Conservation (phyloP, 2,797 vertebrate genomes). For the Petrocephalus sullivani region DNA sequence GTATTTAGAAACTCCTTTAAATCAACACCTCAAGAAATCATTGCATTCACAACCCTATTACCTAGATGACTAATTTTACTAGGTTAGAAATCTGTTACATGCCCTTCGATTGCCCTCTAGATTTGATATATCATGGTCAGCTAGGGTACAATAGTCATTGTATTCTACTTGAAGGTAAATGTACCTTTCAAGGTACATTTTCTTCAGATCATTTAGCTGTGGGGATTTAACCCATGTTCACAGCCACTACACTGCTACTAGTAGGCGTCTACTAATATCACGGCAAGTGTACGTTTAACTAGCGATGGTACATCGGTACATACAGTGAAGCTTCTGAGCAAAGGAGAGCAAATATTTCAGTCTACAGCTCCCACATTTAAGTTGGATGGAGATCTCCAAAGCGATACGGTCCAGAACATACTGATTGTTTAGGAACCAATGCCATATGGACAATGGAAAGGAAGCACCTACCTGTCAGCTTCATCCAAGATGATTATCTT, state of each 20-base stretch:
- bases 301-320: no score
- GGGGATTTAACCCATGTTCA: not conserved
- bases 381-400: no score
- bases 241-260: no score
- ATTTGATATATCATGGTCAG: not conserved
- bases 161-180: not conserved
- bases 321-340: no score
- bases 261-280: no score
- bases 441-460: not conserved
- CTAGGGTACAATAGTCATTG: not conserved
- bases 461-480: constrained; percentile 78
- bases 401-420: no score
- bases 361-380: no score
- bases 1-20: not conserved
- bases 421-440: no score
- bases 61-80: not conserved
- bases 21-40: not conserved
- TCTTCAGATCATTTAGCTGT: no score
- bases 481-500: constrained; percentile 97
- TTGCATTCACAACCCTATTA: not conserved
- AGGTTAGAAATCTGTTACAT: not conserved
- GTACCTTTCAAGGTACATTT: not conserved
- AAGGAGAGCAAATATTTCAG: no score
- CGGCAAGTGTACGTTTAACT: no score
- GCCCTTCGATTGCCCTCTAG: not conserved